These are phyloP conservation scores for Nasalis larvatus DNA, from an alignment of 2,113 vertebrate species.

Conservation along the genomic window DNA sequence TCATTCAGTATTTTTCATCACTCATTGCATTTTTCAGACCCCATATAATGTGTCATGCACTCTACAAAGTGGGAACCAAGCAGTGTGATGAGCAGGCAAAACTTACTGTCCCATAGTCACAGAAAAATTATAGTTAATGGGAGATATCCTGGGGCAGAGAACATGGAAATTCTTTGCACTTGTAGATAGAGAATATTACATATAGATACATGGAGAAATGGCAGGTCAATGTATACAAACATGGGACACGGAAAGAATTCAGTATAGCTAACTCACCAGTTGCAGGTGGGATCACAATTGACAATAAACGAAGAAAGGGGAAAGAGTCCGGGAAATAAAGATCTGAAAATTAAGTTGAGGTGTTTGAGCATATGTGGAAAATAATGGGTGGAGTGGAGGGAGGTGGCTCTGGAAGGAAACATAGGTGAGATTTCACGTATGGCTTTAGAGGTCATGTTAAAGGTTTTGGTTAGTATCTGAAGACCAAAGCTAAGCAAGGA, in stretches of 20 bases:
- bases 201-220: neutral
- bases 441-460: neutral
- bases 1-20: neutral
- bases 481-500: neutral
- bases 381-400: neutral
- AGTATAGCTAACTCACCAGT: neutral
- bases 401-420: neutral
- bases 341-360: neutral
- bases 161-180: neutral
- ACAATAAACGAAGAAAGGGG: neutral
- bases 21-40: neutral
- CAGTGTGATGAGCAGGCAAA: neutral
- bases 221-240: too few species aligned
- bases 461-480: neutral
- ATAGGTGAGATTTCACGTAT: neutral
- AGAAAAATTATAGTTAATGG: neutral
- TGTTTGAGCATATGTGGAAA: neutral
- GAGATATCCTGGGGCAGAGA: neutral
- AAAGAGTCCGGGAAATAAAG: too few species aligned
- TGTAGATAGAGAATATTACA: neutral
- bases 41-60: neutral
- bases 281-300: neutral
- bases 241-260: neutral
- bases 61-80: neutral
- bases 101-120: neutral